Percentiles rank a stretch among this genome's conserved stretches.
Conservation (phyloP, 2,888 invertebrate species). For the Liodrosophila aerea region DNA sequence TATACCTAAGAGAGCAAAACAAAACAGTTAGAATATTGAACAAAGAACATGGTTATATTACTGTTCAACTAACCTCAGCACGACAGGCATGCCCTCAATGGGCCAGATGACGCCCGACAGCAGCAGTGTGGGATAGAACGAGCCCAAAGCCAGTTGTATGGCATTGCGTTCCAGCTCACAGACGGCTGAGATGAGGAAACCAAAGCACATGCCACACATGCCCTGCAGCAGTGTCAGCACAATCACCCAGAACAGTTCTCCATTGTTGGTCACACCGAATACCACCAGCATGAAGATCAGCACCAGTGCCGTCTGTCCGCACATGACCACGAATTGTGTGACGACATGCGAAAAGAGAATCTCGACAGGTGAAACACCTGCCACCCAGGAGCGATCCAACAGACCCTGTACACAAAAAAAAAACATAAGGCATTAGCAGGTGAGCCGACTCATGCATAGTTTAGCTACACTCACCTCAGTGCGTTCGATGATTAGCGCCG, state of each 20-base stretch:
- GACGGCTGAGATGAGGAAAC: conserved; percentile 95
- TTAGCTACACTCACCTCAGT: conserved; percentile 85
- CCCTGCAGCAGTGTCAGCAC: conserved; percentile 94
- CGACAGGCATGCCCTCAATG: conserved; percentile 95
- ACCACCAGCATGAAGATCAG: conserved; percentile 95
- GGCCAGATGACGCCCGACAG: conserved; percentile 98
- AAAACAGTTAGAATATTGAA: neutral
- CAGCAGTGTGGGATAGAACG: conserved; percentile 96
- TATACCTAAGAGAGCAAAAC: conserved; percentile 83
- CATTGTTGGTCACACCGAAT: conserved; percentile 94
- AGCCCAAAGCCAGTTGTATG: conserved; percentile 95
- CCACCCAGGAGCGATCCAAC: conserved; percentile 95
- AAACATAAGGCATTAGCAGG: neutral
- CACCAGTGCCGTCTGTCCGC: conserved; percentile 95
- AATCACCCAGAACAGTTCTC: conserved; percentile 92
- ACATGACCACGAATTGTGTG: conserved; percentile 97
- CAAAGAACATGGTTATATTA: neutral
- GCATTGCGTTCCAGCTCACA: conserved; percentile 96
- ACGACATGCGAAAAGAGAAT: conserved; percentile 96
- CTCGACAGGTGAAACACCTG: conserved; percentile 95
- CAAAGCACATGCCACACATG: conserved; percentile 98
- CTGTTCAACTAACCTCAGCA: conserved; percentile 86
- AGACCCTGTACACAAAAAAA: conserved; percentile 84
- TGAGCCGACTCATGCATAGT: neutral
- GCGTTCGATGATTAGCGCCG: conserved; percentile 94